phyloP scores from a whole-genome alignment of 2,797 vertebrate species.

The Pipistrellus nathusii region DNA sequence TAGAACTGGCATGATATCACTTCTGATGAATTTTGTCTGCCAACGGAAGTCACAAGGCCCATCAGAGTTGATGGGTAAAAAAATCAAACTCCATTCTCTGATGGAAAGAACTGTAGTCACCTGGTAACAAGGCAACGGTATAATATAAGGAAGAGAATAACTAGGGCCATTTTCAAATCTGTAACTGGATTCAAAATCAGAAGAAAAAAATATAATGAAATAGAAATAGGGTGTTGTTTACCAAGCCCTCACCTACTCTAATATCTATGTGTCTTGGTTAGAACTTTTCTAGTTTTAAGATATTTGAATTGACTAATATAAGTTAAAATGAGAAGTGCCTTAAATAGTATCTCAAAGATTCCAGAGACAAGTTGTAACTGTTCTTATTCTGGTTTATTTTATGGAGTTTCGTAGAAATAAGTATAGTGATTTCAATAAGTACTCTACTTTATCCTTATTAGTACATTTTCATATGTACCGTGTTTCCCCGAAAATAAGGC shows the following conservation, averaged over 20 bases:
- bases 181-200: background rate
- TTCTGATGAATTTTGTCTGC: background rate
- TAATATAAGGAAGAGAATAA: background rate
- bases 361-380: background rate
- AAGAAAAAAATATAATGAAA: background rate
- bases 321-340: background rate
- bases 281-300: background rate
- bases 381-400: background rate
- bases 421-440: background rate
- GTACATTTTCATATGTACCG: background rate
- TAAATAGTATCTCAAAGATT: background rate
- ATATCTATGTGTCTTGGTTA: background rate
- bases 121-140: too few relatives aligned
- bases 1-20: background rate
- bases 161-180: background rate
- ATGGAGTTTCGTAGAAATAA: background rate
- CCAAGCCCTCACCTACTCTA: background rate
- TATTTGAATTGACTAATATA: background rate
- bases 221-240: background rate
- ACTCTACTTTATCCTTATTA: background rate
- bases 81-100: background rate
- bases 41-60: background rate
- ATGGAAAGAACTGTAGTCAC: background rate
- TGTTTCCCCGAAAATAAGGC: too few relatives aligned
- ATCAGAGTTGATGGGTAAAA: background rate